Conservation (phyloP, 2,113 vertebrate species). For the Phrynosoma platyrhinos region DNA sequence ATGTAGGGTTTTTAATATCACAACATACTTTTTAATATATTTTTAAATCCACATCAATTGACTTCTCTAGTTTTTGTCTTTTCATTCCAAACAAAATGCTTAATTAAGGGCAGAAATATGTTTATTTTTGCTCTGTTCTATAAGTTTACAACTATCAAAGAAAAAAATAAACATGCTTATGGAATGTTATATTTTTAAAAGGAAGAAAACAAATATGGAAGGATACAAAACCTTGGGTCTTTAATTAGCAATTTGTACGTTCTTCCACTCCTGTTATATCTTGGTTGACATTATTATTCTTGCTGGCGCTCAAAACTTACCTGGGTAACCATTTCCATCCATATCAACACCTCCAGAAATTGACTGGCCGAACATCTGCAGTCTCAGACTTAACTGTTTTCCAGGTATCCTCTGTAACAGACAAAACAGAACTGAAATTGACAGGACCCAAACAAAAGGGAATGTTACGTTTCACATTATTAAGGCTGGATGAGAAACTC, state of each 20-base stretch:
- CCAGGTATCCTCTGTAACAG: slow-evolving; percentile 89
- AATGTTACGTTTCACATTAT: neutral
- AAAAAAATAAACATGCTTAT: slow-evolving; percentile 4
- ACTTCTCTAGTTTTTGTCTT: neutral
- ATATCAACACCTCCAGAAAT: slow-evolving; percentile 96
- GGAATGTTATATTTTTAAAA: neutral
- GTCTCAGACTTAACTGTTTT: slow-evolving; percentile 81
- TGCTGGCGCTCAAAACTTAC: slow-evolving; percentile 70
- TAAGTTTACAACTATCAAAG: neutral
- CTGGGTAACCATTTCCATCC: slow-evolving; percentile 96
- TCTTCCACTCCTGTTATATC: neutral
- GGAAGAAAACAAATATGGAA: slow-evolving; percentile 24
- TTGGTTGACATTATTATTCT: neutral
- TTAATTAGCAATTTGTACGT: slow-evolving; percentile 29
- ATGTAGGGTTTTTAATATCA: neutral
- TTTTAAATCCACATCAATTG: neutral
- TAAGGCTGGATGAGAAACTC: neutral
- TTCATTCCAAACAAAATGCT: neutral
- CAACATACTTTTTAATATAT: neutral
- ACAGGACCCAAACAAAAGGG: neutral
- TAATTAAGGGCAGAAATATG: neutral
- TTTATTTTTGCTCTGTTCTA: neutral
- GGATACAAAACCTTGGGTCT: neutral
- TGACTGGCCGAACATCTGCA: slow-evolving; percentile 97
- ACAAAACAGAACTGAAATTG: slow-evolving; percentile 54